Conservation (phyloP, 1,140 invertebrate genomes). For the Onthophagus taurus region DNA sequence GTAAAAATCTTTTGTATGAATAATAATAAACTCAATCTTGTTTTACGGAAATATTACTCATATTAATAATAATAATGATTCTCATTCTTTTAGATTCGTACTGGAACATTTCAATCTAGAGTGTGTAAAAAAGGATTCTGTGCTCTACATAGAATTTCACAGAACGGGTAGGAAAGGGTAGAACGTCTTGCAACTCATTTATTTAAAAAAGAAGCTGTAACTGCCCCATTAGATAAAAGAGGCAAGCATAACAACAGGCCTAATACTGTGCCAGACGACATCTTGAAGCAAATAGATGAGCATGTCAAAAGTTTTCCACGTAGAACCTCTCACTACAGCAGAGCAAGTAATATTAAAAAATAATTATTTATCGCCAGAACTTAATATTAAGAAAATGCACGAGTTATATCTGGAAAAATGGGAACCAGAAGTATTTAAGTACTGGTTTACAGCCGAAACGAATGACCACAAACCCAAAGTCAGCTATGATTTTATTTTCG, state of each 20-base stretch:
- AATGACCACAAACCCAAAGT: neutral
- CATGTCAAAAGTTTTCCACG: slow-evolving; percentile 16
- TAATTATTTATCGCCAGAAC: neutral
- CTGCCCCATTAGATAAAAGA: neutral
- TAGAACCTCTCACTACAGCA: slow-evolving; percentile 15
- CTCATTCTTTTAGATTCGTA: neutral
- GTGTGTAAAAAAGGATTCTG: neutral
- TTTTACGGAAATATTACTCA: no score
- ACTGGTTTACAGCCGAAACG: neutral
- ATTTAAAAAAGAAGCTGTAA: neutral
- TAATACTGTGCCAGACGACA: slow-evolving; percentile 8
- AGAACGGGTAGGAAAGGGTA: neutral
- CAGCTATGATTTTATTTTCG: slow-evolving; percentile 1
- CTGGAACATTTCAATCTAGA: neutral
- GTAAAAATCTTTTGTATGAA: no score
- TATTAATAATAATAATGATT: no score
- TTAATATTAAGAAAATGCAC: slow-evolving; percentile 6
- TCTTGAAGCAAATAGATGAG: slow-evolving; percentile 10
- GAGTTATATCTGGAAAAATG: slow-evolving; percentile 9
- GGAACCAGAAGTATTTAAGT: neutral
- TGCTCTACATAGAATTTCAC: neutral
- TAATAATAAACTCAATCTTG: no score
- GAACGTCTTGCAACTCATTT: neutral
- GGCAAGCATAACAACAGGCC: slow-evolving; percentile 11
- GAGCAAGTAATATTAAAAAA: neutral